phyloP scores from a whole-genome alignment of 2,888 invertebrate species.

The Erannis defoliaria region DNA sequence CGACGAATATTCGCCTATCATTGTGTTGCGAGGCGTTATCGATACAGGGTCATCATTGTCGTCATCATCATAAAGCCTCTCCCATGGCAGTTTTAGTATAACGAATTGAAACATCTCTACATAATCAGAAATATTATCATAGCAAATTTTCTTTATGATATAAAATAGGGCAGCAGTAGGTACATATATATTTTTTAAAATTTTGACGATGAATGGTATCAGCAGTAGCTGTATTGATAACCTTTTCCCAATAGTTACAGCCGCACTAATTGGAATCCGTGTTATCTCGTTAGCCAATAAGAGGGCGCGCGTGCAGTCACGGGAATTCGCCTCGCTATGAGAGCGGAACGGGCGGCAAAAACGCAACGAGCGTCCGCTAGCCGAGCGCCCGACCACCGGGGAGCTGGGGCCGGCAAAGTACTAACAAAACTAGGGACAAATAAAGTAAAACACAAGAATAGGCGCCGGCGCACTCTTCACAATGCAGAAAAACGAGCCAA shows the following conservation, averaged over 20 bases:
- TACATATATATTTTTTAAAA: background rate
- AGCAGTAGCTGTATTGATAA: slow-evolving; percentile 1
- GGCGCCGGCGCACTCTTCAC: background rate
- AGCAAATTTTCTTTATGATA: background rate
- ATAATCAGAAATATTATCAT: background rate
- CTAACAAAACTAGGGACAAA: background rate
- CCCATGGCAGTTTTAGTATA: too few relatives aligned
- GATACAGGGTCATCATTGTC: too few relatives aligned
- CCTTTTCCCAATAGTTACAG: slow-evolving; percentile 6
- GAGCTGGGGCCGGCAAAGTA: background rate
- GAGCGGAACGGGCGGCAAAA: slow-evolving; percentile 52
- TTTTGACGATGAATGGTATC: background rate
- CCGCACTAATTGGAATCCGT: slow-evolving; percentile 19
- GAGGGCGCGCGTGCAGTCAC: slow-evolving; percentile 26
- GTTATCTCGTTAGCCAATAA: slow-evolving; percentile 29
- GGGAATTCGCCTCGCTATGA: slow-evolving; percentile 41
- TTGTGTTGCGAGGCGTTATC: too few relatives aligned
- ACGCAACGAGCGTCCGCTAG: slow-evolving; percentile 45
- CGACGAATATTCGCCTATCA: too few relatives aligned
- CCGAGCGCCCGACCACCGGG: too few relatives aligned
- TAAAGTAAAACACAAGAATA: background rate
- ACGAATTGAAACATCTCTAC: background rate
- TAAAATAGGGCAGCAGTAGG: background rate
- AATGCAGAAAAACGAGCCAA: slow-evolving; percentile 7
- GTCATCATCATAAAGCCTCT: too few relatives aligned